Percentiles rank a stretch among this genome's conserved stretches.
Evolutionary conservation across 2,797 vertebrate species (phyloP).

Genomic region (Prionace glauca): DNA sequence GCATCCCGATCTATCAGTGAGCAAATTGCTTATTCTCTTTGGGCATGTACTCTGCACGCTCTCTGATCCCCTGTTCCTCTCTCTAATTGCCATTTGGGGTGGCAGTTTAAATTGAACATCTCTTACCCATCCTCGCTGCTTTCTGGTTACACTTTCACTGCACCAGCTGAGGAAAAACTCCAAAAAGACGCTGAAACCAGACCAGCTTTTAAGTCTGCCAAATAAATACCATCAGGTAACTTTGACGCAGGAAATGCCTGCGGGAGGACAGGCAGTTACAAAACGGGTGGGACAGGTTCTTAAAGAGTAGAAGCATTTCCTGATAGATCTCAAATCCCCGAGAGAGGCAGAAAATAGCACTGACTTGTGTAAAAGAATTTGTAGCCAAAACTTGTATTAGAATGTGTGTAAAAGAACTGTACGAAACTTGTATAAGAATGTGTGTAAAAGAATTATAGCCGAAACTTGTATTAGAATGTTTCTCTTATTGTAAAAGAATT

Average conservation of each 20-base stretch:
- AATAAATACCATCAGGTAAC: not conserved
- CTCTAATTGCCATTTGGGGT: not conserved
- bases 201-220: not conserved
- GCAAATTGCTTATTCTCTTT: not conserved
- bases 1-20: not conserved
- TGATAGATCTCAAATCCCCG: not conserved
- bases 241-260: not conserved
- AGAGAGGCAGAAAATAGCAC: not conserved
- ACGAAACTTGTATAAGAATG: too few relatives aligned
- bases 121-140: not conserved
- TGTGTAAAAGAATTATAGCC: too few relatives aligned
- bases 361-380: too few relatives aligned
- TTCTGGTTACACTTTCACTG: not conserved
- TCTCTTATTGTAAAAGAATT: too few relatives aligned
- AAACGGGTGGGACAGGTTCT: constrained; percentile 26
- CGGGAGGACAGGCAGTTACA: not conserved
- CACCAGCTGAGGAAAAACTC: not conserved
- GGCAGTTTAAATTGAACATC: not conserved
- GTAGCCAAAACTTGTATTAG: too few relatives aligned
- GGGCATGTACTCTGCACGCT: not conserved
- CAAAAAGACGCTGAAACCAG: not conserved
- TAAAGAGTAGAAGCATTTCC: not conserved
- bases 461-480: too few relatives aligned
- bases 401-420: too few relatives aligned
- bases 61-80: not conserved